Evolutionary conservation across 2,888 invertebrate genomes (phyloP).

Genomic region (Rotaria socialis): DNA sequence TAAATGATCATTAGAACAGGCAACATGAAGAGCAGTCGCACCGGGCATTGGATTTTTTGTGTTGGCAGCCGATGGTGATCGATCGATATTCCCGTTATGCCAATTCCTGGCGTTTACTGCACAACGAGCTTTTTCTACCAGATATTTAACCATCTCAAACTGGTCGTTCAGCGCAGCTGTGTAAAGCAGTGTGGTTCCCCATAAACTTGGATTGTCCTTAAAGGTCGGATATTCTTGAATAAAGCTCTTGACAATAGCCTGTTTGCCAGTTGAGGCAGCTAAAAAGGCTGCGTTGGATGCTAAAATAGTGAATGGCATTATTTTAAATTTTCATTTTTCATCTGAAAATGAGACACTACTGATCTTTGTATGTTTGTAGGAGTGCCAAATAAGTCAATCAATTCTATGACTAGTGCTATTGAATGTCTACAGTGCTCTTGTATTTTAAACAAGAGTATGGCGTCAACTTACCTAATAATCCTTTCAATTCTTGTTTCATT

Average conservation of each 20-base stretch:
- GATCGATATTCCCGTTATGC: background rate
- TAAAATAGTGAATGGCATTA: no score
- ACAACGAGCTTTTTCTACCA: slow-evolving; percentile 10
- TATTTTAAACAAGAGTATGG: no score
- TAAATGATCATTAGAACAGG: background rate
- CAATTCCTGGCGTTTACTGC: background rate
- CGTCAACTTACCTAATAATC: background rate
- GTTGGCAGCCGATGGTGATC: background rate
- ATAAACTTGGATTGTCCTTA: background rate
- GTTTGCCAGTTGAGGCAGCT: background rate
- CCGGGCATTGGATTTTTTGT: background rate
- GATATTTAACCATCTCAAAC: background rate
- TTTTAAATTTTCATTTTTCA: no score
- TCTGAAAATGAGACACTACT: no score
- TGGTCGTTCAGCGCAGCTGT: background rate
- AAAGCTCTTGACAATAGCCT: background rate
- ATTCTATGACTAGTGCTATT: no score
- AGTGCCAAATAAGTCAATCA: no score
- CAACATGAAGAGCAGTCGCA: background rate
- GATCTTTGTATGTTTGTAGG: no score
- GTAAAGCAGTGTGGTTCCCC: background rate
- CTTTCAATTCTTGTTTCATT: background rate
- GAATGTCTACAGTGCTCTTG: no score
- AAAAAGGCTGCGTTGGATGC: background rate
- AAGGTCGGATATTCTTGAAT: background rate